Evolutionary conservation across 2,797 vertebrate species (phyloP).

Genomic region (Myiotriccus ornatus): DNA sequence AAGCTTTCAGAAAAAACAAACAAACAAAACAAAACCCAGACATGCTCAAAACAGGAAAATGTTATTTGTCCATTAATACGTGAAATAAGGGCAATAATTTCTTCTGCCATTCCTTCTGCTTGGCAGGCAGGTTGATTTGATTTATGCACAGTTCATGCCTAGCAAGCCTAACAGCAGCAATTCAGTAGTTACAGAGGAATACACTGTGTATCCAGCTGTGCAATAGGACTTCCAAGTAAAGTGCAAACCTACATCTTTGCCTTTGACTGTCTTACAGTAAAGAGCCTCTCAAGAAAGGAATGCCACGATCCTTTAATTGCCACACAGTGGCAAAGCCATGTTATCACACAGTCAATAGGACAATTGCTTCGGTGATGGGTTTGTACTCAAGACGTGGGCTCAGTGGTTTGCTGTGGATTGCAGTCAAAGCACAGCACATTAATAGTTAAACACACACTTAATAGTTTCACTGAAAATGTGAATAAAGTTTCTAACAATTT

Average conservation of each 20-base stretch:
- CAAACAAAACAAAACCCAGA: background rate
- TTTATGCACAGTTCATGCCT: background rate
- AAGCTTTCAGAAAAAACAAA: background rate
- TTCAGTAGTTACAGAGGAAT: background rate
- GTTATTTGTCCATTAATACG: background rate
- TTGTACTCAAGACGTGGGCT: background rate
- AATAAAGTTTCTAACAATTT: background rate
- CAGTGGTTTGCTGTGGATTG: background rate
- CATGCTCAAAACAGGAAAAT: background rate
- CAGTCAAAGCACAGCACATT: background rate
- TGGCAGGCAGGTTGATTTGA: background rate
- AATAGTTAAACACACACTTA: too few relatives aligned
- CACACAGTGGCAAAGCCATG: background rate
- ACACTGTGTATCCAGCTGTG: background rate
- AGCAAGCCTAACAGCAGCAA: background rate
- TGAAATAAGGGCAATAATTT: background rate
- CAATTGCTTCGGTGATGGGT: background rate
- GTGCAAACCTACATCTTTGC: background rate
- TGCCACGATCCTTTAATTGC: slow-evolving; percentile 26
- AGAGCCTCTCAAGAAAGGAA: background rate
- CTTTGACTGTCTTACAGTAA: background rate
- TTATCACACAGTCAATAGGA: background rate
- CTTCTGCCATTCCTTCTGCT: background rate
- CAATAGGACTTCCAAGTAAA: background rate
- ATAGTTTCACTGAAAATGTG: background rate